These are phyloP conservation scores for Lepus europaeus DNA, from an alignment of 2,113 vertebrate species.

Conservation along the genomic window DNA sequence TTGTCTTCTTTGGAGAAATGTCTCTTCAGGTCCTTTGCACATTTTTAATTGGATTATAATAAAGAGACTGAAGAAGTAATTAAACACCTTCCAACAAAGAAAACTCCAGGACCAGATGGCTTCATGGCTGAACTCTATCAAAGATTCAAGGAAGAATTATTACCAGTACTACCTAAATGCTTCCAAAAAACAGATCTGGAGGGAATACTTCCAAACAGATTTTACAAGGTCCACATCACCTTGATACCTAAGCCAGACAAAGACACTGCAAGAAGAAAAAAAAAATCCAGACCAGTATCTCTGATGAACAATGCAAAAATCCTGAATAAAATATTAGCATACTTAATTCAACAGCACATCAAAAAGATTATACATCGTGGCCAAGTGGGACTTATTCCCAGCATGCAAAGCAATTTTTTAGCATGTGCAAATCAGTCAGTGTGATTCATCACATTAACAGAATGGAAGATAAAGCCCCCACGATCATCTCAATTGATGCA, in stretches of 20 bases:
- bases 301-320: not conserved
- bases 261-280: not conserved
- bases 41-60: not conserved
- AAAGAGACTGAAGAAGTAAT: not conserved
- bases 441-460: not conserved
- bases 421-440: not conserved
- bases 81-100: conserved; percentile 7
- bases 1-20: not conserved
- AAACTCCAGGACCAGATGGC: not conserved
- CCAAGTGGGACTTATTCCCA: not conserved
- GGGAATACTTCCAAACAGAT: not conserved
- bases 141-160: not conserved
- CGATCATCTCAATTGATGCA: not conserved
- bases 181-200: not conserved
- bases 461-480: not conserved
- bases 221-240: not conserved
- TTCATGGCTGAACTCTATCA: conserved; percentile 3
- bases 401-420: not conserved
- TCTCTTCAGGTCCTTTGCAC: not conserved
- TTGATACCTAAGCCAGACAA: not conserved
- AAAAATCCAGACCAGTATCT: not conserved
- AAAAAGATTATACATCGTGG: not conserved
- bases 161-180: not conserved
- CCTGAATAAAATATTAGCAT: not conserved
- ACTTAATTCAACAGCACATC: not conserved